phyloP scores from a whole-genome alignment of 2,797 vertebrate species.

The Valencia hispanica region DNA sequence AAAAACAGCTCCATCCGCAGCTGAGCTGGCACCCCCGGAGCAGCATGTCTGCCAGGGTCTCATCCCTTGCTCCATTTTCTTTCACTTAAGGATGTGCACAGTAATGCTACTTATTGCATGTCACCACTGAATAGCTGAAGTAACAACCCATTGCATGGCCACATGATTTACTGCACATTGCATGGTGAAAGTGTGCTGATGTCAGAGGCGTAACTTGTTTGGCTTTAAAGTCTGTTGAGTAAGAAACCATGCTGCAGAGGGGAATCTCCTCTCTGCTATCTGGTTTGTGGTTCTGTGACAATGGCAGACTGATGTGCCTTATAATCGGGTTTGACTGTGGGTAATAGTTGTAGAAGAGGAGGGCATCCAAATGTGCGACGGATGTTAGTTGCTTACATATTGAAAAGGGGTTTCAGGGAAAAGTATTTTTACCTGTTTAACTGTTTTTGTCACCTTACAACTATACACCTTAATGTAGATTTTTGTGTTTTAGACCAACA shows the following conservation, averaged over 20 bases:
- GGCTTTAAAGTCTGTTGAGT: constrained; percentile 36
- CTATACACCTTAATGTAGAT: neutral
- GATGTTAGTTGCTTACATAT: constrained; percentile 14
- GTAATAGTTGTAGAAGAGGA: constrained; percentile 35
- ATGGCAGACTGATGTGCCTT: constrained; percentile 24
- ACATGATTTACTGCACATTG: constrained; percentile 85
- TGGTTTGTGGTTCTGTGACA: constrained; percentile 26
- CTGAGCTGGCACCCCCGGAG: constrained; percentile 39
- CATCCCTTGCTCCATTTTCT: constrained; percentile 31
- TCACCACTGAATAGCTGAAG: constrained; percentile 59
- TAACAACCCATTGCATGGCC: constrained; percentile 84
- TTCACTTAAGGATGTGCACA: constrained; percentile 56
- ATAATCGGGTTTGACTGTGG: constrained; percentile 60
- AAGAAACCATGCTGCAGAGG: constrained; percentile 30
- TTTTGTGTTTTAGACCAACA: neutral
- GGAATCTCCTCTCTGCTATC: constrained; percentile 20
- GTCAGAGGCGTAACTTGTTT: constrained; percentile 16
- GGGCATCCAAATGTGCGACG: constrained; percentile 15
- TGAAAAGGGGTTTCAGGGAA: constrained; percentile 3
- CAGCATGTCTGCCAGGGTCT: constrained; percentile 43
- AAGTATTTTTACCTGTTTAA: neutral
- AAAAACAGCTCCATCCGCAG: constrained; percentile 50
- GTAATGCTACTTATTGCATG: constrained; percentile 84
- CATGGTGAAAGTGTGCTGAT: constrained; percentile 78
- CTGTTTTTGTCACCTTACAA: neutral